Percentiles rank a stretch among this genome's conserved stretches.
phyloP scores from a whole-genome alignment of 1,140 invertebrate species.

The Caenorhabditis briggsae region DNA sequence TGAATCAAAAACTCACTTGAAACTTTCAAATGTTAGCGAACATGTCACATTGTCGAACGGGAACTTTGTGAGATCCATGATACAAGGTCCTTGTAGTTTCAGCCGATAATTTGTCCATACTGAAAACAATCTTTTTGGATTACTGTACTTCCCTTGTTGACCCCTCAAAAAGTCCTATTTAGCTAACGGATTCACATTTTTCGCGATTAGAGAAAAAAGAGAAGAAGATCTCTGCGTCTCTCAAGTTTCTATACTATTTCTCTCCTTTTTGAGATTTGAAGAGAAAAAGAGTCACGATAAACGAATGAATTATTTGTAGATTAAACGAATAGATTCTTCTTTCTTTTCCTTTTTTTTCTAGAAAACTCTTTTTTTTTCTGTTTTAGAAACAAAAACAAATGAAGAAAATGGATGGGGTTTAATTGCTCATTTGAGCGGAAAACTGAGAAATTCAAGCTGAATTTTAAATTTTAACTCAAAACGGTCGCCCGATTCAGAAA shows the following conservation, averaged over 20 bases:
- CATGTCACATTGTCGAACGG: slow-evolving; percentile 78
- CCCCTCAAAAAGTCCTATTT: background rate
- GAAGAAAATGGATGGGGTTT: too few species aligned
- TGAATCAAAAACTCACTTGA: slow-evolving; percentile 71
- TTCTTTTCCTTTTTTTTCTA: background rate
- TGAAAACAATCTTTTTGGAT: slow-evolving; percentile 52
- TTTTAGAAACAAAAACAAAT: too few species aligned
- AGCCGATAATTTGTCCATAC: slow-evolving; percentile 78
- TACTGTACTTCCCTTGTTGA: background rate
- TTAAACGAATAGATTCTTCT: slow-evolving; percentile 27
- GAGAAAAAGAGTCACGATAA: background rate
- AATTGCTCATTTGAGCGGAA: too few species aligned
- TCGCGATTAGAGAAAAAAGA: background rate
- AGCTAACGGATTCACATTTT: background rate
- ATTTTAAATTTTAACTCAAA: too few species aligned
- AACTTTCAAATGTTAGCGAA: slow-evolving; percentile 76
- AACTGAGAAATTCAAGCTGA: too few species aligned
- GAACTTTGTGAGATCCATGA: slow-evolving; percentile 71
- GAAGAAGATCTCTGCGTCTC: background rate
- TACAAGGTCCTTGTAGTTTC: slow-evolving; percentile 74
- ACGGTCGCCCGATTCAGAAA: too few species aligned
- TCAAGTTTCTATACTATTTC: background rate
- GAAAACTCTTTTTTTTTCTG: too few species aligned
- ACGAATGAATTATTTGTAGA: slow-evolving; percentile 49
- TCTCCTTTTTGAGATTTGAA: background rate